phyloP scores from a whole-genome alignment of 2,888 invertebrate genomes.

The Parochlus steinenii region DNA sequence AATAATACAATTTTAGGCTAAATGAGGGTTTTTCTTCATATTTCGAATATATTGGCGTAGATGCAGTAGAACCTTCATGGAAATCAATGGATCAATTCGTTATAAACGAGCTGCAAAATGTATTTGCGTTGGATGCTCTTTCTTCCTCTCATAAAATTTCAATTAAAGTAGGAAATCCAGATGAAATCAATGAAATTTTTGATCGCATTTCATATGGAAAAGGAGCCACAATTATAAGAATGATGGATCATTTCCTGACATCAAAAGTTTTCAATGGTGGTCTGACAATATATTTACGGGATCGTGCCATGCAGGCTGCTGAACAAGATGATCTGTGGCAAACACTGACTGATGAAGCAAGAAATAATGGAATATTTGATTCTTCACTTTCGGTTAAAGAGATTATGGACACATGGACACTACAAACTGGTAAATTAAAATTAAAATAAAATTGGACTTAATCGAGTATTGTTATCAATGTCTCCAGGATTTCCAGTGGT shows the following conservation, averaged over 20 bases:
- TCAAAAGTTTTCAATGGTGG: constrained; percentile 56
- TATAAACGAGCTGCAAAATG: constrained; percentile 55
- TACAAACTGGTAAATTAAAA: no score
- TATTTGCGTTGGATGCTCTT: constrained; percentile 61
- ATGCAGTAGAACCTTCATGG: constrained; percentile 41
- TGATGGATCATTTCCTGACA: constrained; percentile 81
- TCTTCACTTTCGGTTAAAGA: constrained; percentile 42
- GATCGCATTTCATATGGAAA: constrained; percentile 83
- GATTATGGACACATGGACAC: constrained; percentile 82
- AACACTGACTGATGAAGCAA: constrained; percentile 58
- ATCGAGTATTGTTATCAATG: no score
- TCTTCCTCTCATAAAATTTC: constrained; percentile 74
- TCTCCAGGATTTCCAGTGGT: constrained; percentile 73
- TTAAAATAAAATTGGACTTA: no score
- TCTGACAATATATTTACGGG: constrained; percentile 52
- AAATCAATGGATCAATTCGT: constrained; percentile 66
- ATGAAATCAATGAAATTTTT: constrained; percentile 78
- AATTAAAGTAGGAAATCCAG: constrained; percentile 67
- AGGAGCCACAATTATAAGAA: constrained; percentile 77
- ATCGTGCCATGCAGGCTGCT: constrained; percentile 53
- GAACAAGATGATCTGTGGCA: constrained; percentile 79
- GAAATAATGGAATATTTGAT: constrained; percentile 40
- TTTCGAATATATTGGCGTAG: constrained; percentile 29
- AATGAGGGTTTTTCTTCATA: constrained; percentile 27
- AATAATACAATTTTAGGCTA: no score